phyloP scores from a whole-genome alignment of 1,140 invertebrate genomes.

The Agrypnia vestita region DNA sequence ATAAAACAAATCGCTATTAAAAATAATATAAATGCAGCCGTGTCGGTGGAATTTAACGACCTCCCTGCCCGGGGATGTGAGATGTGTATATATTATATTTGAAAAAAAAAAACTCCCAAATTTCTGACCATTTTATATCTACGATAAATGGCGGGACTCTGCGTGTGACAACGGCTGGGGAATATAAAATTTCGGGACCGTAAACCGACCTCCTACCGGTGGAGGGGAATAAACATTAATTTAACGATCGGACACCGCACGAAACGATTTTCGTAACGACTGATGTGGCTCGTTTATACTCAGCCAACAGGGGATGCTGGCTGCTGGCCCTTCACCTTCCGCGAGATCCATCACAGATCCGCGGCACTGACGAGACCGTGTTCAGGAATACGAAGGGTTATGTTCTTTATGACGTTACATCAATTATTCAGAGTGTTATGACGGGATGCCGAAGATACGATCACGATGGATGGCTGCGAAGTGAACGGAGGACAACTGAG shows the following conservation, averaged over 20 bases:
- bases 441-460: slow-evolving; percentile 1
- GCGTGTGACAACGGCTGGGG: slow-evolving; percentile 40
- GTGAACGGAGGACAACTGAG: background rate
- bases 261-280: slow-evolving; percentile 38
- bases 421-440: slow-evolving; percentile 18
- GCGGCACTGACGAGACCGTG: slow-evolving; percentile 30
- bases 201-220: slow-evolving; percentile 53
- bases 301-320: slow-evolving; percentile 1
- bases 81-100: background rate
- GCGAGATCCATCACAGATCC: slow-evolving; percentile 7
- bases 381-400: slow-evolving; percentile 24
- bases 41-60: slow-evolving; percentile 24
- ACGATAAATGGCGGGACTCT: background rate
- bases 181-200: slow-evolving; percentile 53
- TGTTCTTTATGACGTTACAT: slow-evolving; percentile 36
- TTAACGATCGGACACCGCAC: slow-evolving; percentile 55
- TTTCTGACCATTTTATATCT: slow-evolving; percentile 10
- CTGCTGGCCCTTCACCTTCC: slow-evolving; percentile 1
- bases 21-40: slow-evolving; percentile 12
- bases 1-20: slow-evolving; percentile 35
- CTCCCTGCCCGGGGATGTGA: background rate
- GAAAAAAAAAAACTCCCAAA: background rate
- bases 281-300: slow-evolving; percentile 25
- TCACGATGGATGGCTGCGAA: background rate
- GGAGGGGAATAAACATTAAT: slow-evolving; percentile 53